Conservation (phyloP, 1,140 invertebrate genomes). For the Philaenus spumarius region DNA sequence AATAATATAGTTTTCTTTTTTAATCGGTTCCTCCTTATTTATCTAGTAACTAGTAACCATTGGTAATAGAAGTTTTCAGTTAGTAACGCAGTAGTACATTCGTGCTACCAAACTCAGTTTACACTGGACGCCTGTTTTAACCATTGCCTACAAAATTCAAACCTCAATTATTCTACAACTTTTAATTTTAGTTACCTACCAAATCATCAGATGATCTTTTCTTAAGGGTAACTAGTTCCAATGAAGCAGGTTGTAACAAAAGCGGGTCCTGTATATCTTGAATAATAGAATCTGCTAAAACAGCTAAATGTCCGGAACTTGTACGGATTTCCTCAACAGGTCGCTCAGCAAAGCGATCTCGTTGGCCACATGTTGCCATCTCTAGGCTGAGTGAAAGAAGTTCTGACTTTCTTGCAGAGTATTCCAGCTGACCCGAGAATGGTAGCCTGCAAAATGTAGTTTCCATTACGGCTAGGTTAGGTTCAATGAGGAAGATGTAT, state of each 20-base stretch:
- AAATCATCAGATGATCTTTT: conserved; percentile 70
- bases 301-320: conserved; percentile 61
- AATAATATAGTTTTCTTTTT: no score
- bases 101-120: conserved; percentile 10
- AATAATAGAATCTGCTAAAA: conserved; percentile 79
- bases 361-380: conserved; percentile 77
- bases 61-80: no score
- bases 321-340: conserved; percentile 64
- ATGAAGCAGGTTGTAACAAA: conserved; percentile 76
- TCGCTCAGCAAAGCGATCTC: conserved; percentile 78
- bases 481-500: no score
- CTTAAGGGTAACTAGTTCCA: conserved; percentile 79
- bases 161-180: no score
- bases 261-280: conserved; percentile 82
- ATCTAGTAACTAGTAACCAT: no score
- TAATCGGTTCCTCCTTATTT: no score
- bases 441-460: conserved; percentile 53
- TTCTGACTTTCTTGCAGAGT: conserved; percentile 56
- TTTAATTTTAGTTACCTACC: conserved; percentile 38
- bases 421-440: conserved; percentile 61
- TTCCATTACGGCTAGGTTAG: no score
- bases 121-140: no score
- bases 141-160: no score
- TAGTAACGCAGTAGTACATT: no score
- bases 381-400: conserved; percentile 73